A percentile compares a stretch with the other conserved stretches of the same genome.
These are phyloP conservation scores for Aphelenchoides fujianensis DNA, from an alignment of 1,140 invertebrate genomes.

Conservation along the genomic window DNA sequence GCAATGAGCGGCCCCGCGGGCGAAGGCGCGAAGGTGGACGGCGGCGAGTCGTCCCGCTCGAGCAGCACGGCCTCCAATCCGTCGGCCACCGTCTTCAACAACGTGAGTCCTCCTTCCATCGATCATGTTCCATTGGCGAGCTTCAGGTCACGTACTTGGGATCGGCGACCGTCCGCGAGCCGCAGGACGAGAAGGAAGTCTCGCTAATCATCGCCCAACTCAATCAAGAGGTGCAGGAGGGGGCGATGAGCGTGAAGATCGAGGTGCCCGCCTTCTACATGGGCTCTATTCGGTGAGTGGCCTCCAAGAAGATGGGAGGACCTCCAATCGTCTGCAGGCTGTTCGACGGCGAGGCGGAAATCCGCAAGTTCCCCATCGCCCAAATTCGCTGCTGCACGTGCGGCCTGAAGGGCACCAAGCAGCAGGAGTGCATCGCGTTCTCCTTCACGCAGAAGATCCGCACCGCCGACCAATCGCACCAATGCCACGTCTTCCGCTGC, in stretches of 20 bases:
- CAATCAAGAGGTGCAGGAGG: slow-evolving; percentile 73
- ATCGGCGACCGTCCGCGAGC: slow-evolving; percentile 83
- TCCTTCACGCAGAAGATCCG: slow-evolving; percentile 87
- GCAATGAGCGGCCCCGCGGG: too few relatives aligned
- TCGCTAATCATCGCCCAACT: slow-evolving; percentile 87
- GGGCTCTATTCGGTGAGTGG: slow-evolving; percentile 67
- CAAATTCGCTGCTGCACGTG: slow-evolving; percentile 90
- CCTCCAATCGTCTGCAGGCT: slow-evolving; percentile 72
- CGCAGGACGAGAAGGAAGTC: slow-evolving; percentile 89
- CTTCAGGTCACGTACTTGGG: slow-evolving; percentile 90
- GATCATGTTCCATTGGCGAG: neutral
- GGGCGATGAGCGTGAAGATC: slow-evolving; percentile 74
- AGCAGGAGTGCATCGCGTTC: slow-evolving; percentile 90
- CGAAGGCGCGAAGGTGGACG: too few relatives aligned
- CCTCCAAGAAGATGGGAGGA: slow-evolving; percentile 11
- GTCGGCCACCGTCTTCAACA: slow-evolving; percentile 9
- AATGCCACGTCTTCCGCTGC: slow-evolving; percentile 87
- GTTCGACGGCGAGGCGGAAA: slow-evolving; percentile 81
- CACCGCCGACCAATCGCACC: slow-evolving; percentile 75
- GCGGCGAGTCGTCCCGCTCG: neutral
- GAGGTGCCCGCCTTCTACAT: slow-evolving; percentile 83
- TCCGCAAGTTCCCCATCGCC: slow-evolving; percentile 83
- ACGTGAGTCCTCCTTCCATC: neutral
- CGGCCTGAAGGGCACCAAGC: slow-evolving; percentile 76
- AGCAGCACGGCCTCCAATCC: neutral